These are phyloP conservation scores for Deroplatys truncata DNA, from an alignment of 2,888 invertebrate species.

Conservation along the genomic window DNA sequence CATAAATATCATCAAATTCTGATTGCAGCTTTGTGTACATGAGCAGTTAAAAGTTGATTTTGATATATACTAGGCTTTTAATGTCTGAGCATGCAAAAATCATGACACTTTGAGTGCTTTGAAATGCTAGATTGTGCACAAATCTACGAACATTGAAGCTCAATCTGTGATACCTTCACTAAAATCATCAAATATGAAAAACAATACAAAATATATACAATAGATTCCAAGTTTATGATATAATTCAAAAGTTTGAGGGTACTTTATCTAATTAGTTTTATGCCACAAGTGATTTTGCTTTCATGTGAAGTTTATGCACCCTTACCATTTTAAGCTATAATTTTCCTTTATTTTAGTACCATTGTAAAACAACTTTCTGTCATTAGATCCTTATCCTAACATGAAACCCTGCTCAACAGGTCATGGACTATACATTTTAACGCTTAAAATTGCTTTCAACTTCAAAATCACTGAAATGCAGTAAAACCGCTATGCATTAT, in stretches of 20 bases:
- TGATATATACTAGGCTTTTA: too few relatives aligned
- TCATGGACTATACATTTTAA: not conserved
- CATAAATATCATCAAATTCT: too few relatives aligned
- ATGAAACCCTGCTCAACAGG: not conserved
- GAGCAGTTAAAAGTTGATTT: too few relatives aligned
- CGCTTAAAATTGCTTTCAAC: not conserved
- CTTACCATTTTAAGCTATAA: not conserved
- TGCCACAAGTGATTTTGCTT: not conserved
- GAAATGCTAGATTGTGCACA: too few relatives aligned
- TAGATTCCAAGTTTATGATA: not conserved
- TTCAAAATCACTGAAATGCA: not conserved
- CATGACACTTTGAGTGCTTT: too few relatives aligned
- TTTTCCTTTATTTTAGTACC: not conserved
- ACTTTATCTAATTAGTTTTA: not conserved
- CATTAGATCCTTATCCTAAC: not conserved
- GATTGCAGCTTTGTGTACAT: too few relatives aligned
- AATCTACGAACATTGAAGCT: too few relatives aligned
- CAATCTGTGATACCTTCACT: not conserved
- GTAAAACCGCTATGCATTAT: too few relatives aligned
- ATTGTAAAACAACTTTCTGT: not conserved
- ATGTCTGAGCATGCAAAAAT: too few relatives aligned
- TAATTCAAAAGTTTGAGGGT: not conserved
- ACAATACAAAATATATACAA: not conserved
- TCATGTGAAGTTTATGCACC: not conserved
- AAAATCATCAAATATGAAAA: not conserved